Conservation (phyloP, 2,797 vertebrate species). For the Eulemur coronatus region DNA sequence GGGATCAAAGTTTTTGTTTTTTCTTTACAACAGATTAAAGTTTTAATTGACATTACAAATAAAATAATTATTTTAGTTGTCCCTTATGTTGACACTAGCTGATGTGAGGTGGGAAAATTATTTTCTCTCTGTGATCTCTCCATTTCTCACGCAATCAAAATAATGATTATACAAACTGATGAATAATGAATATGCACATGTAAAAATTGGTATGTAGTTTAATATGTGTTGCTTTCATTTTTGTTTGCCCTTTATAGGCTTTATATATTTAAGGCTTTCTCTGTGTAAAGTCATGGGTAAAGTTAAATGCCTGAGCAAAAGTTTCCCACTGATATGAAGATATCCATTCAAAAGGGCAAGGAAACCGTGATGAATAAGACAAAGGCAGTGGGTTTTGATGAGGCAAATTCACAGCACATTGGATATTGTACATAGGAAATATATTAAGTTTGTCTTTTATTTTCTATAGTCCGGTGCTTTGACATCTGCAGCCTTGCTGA, state of each 20-base stretch:
- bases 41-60: background rate
- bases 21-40: background rate
- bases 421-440: background rate
- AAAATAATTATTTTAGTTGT: background rate
- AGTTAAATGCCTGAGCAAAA: background rate
- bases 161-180: conserved; percentile 1
- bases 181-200: background rate
- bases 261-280: background rate
- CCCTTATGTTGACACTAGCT: background rate
- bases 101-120: background rate
- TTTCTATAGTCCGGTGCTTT: background rate
- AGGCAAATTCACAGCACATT: background rate
- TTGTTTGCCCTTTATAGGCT: background rate
- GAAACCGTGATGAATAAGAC: background rate
- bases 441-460: background rate
- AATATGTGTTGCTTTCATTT: background rate
- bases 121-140: background rate
- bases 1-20: background rate
- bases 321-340: background rate
- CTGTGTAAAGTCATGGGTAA: background rate
- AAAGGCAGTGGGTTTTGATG: background rate
- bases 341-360: background rate
- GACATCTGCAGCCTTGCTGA: background rate
- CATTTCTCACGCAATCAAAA: conserved; percentile 19
- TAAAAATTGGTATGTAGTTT: background rate